These are phyloP conservation scores for Erebia aethiops DNA, from an alignment of 2,888 invertebrate genomes.

Conservation along the genomic window DNA sequence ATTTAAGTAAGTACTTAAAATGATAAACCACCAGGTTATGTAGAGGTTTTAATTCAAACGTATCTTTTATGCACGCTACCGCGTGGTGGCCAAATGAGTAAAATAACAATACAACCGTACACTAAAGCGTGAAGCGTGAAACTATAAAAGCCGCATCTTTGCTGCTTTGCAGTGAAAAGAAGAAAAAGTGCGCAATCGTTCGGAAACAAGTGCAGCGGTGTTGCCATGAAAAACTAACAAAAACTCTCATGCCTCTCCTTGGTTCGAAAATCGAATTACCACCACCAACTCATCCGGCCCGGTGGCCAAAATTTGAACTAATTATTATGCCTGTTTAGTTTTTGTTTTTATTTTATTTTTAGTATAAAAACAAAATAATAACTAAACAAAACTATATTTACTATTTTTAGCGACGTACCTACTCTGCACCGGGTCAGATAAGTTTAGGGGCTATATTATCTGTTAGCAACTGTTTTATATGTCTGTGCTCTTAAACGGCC, in stretches of 20 bases:
- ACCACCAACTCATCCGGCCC: no score
- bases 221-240: background rate
- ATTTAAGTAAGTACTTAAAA: no score
- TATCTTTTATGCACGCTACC: background rate
- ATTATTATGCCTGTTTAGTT: no score
- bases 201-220: background rate
- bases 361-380: no score
- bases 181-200: background rate
- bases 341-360: no score
- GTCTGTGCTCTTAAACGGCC: no score
- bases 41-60: background rate
- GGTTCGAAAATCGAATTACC: background rate
- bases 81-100: background rate
- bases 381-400: no score
- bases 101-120: background rate
- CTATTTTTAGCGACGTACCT: background rate
- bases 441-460: no score
- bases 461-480: no score
- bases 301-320: no score
- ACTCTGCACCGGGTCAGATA: no score
- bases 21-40: no score
- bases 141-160: background rate
- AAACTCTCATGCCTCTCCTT: background rate
- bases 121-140: slow-evolving; percentile 1
- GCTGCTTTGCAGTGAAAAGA: background rate